phyloP scores from a whole-genome alignment of 2,797 vertebrate genomes.

The Gorsachius magnificus region DNA sequence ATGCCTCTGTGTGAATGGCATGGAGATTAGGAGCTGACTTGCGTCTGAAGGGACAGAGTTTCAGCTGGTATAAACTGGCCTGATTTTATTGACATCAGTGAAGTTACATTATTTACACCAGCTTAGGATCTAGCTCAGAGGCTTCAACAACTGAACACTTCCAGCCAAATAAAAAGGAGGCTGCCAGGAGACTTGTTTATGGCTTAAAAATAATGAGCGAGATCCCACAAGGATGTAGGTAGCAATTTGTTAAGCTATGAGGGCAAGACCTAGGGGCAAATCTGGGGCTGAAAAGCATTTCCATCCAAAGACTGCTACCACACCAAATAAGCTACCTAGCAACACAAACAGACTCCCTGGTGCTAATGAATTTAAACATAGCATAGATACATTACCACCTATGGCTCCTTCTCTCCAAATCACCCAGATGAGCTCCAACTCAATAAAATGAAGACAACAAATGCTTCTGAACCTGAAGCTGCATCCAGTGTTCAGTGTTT shows the following conservation, averaged over 20 bases:
- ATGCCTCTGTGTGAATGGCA: not conserved
- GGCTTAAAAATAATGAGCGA: not conserved
- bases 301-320: not conserved
- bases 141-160: not conserved
- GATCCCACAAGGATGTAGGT: not conserved
- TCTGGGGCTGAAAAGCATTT: not conserved
- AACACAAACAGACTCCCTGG: constrained; percentile 18
- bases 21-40: constrained; percentile 13
- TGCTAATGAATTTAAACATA: constrained; percentile 56
- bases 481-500: not conserved
- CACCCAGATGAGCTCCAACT: not conserved
- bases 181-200: not conserved
- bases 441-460: constrained; percentile 3
- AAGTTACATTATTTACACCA: constrained; percentile 39
- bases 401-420: not conserved
- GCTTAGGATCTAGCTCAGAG: constrained; percentile 5
- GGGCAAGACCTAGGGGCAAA: constrained; percentile 8
- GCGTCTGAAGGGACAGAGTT: not conserved
- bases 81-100: constrained; percentile 11
- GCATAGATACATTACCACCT: not conserved
- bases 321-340: constrained; percentile 41
- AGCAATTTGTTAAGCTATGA: constrained; percentile 21
- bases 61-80: not conserved
- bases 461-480: not conserved
- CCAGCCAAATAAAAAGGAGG: constrained; percentile 5